Evolutionary conservation across 2,888 invertebrate species (phyloP).

Genomic region (Scaptomyza parva): DNA sequence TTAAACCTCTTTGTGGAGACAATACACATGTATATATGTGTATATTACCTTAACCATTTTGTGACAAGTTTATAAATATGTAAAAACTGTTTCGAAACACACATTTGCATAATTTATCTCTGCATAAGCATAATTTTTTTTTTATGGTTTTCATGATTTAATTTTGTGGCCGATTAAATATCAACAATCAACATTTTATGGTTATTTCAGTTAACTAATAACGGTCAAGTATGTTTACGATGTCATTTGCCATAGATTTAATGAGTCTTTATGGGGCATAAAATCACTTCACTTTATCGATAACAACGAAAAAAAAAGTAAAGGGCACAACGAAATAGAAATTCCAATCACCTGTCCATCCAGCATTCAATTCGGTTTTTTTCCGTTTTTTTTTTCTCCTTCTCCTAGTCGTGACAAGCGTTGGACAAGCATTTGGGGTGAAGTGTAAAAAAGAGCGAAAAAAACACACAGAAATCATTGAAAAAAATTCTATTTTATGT

Average conservation of each 20-base stretch:
- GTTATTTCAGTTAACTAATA: slow-evolving; percentile 26
- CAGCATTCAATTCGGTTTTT: slow-evolving; percentile 29
- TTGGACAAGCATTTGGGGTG: slow-evolving; percentile 13
- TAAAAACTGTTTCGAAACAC: too few relatives aligned
- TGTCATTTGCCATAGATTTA: slow-evolving; percentile 46
- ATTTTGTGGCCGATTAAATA: slow-evolving; percentile 43
- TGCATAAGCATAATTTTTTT: neutral
- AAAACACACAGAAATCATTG: neutral
- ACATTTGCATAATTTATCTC: neutral
- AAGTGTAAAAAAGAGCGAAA: slow-evolving; percentile 20
- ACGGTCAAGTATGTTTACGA: slow-evolving; percentile 41
- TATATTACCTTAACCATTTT: too few relatives aligned
- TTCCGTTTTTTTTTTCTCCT: slow-evolving; percentile 22
- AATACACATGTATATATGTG: too few relatives aligned
- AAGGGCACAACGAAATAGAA: slow-evolving; percentile 27
- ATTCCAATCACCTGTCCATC: slow-evolving; percentile 45
- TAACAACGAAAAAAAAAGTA: slow-evolving; percentile 6
- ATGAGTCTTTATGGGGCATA: slow-evolving; percentile 57
- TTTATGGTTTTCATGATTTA: slow-evolving; percentile 30
- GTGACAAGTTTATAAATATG: too few relatives aligned
- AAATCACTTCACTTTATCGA: slow-evolving; percentile 14
- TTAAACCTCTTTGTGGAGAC: neutral
- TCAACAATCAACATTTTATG: slow-evolving; percentile 30
- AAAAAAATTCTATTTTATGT: slow-evolving; percentile 35
- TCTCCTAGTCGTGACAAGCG: slow-evolving; percentile 31